phyloP scores from a whole-genome alignment of 2,797 vertebrate genomes.

The Danio albolineatus region DNA sequence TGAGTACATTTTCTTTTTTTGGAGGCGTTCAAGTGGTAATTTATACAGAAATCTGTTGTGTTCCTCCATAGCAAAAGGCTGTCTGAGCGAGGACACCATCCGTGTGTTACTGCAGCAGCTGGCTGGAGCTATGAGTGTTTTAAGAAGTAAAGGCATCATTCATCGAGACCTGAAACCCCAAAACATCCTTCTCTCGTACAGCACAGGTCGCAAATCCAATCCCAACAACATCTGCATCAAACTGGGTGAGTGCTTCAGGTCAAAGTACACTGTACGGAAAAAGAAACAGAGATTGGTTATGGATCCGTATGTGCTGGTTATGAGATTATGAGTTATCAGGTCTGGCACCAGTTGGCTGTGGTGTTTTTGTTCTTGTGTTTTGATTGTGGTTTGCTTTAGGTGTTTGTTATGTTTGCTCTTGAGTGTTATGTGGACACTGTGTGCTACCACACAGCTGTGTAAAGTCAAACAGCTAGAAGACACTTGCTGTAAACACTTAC shows the following conservation, averaged over 20 bases:
- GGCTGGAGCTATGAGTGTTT: constrained; percentile 90
- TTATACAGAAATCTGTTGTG: not conserved
- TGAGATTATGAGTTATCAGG: not conserved
- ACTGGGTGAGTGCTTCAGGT: constrained; percentile 81
- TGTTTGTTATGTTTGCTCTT: constrained; percentile 40
- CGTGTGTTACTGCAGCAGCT: constrained; percentile 95
- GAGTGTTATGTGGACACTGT: not conserved
- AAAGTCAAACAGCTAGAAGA: constrained; percentile 6
- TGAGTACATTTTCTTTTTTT: too few relatives aligned
- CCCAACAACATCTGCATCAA: constrained; percentile 91
- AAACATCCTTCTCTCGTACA: constrained; percentile 92
- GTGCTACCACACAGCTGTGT: constrained; percentile 22
- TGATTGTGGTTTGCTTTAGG: constrained; percentile 21
- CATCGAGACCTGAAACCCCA: constrained; percentile 97
- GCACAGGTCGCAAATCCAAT: constrained; percentile 85
- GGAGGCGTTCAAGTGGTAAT: not conserved
- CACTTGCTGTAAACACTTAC: constrained; percentile 1
- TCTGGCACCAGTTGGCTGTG: not conserved
- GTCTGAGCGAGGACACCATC: constrained; percentile 96
- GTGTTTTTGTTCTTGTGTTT: constrained; percentile 40
- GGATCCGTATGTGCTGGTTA: not conserved
- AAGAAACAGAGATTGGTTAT: not conserved
- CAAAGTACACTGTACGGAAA: not conserved
- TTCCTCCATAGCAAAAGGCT: constrained; percentile 85
- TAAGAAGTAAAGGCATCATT: constrained; percentile 94